These are phyloP conservation scores for Aplodontia rufa DNA, from an alignment of 2,113 vertebrate species.

Conservation along the genomic window DNA sequence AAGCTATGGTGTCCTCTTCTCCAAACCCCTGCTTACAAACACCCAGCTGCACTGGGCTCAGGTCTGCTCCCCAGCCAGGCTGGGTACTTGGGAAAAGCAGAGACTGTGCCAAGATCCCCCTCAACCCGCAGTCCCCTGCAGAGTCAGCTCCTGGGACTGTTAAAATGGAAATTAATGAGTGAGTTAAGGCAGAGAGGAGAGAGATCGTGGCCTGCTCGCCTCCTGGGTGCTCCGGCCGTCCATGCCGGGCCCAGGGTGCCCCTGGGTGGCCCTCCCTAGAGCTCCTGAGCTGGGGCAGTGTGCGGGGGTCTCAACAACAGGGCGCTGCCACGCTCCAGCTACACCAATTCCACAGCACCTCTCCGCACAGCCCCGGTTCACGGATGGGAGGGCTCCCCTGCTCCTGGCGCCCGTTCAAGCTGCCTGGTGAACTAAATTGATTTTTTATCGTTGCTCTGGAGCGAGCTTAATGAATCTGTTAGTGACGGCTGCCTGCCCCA, in stretches of 20 bases:
- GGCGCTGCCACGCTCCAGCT: not conserved
- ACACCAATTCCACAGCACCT: not conserved
- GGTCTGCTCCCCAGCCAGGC: not conserved
- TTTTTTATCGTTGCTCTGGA: constrained; percentile 91
- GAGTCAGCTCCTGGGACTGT: not conserved
- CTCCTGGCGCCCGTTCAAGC: constrained; percentile 85
- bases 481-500: constrained; percentile 86
- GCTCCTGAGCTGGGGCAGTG: rapidly evolving
- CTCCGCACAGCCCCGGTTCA: constrained; percentile 65
- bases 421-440: constrained; percentile 90
- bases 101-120: not conserved
- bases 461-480: constrained; percentile 90
- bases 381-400: constrained; percentile 76
- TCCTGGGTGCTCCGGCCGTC: rapidly evolving
- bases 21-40: not conserved
- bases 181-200: too few species aligned
- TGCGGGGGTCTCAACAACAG: not conserved
- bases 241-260: not conserved
- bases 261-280: not conserved
- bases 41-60: not conserved
- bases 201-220: not conserved
- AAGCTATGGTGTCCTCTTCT: too few species aligned
- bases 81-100: not conserved
- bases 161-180: rapidly evolving
- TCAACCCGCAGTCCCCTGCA: rapidly evolving